These are phyloP conservation scores for Turdus rufiventris DNA, from an alignment of 2,113 vertebrate genomes.

Conservation along the genomic window DNA sequence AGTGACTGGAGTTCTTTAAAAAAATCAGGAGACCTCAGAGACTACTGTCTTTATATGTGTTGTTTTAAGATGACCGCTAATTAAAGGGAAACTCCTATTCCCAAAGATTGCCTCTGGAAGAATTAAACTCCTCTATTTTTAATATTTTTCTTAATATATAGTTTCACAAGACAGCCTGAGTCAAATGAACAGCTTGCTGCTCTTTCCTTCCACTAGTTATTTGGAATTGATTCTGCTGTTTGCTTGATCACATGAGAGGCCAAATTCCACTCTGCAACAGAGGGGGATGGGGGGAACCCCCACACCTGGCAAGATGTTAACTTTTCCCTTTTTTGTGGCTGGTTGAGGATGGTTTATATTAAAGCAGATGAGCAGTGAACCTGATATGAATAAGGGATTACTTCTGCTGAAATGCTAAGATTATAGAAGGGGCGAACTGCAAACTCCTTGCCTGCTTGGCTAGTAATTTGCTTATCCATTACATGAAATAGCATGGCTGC, in stretches of 20 bases:
- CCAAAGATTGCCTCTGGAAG: not conserved
- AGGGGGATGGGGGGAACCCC: fast-evolving
- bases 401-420: not conserved
- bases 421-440: not conserved
- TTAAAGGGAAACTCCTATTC: not conserved
- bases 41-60: not conserved
- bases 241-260: not conserved
- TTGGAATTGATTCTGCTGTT: not conserved
- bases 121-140: not conserved
- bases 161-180: not conserved
- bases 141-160: not conserved
- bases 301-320: not conserved
- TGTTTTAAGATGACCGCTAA: not conserved
- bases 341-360: not conserved
- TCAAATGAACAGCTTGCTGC: constrained; percentile 32
- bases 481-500: not conserved
- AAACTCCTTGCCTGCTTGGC: not conserved
- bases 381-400: not conserved
- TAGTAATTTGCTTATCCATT: not conserved
- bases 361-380: not conserved
- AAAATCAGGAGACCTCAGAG: not conserved
- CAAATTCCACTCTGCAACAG: constrained; percentile 1
- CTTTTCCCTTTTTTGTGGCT: not conserved
- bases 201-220: not conserved
- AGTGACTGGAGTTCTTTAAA: not conserved